Base-by-base conservation (phyloP, 2,113 vertebrate genomes). In the Engraulis encrasicolus region DNA sequence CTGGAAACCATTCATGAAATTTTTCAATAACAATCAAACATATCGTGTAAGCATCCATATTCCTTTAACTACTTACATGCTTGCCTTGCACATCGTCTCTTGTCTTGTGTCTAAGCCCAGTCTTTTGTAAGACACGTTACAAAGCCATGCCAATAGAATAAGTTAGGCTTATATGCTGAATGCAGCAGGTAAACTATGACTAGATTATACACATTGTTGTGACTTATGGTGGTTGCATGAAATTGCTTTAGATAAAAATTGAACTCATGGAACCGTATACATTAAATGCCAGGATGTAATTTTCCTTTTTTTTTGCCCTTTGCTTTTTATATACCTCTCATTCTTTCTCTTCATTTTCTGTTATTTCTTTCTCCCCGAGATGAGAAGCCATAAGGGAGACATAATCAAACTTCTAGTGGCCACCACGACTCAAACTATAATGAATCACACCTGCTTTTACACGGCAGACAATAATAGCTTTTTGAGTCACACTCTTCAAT, bases 391-490 rank as follows among this genome's bases (percentile, higher is more conserved):
- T 34, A 34, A 74, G 66, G 31, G 23, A n/a, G n/a, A 74, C 20
- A 58, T 27, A 34, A 27, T 74, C 11, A 74, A 34, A 74, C 66
- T 34, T 2, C 66, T 74, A 36, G 31, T 15, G 27, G 66, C 66
- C 31, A 36, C 66, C 31, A 31, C 1, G 1, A 34, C 71, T 83
- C 81, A n/a, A n/a, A n/a, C 87, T 89, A 82, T 89, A 93, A 94
- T 93, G 83, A 85, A 93, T 89, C 89, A 87, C 87, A 86, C 89
- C 87, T 85, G 89, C 89, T 91, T 92, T 92, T 92, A 92, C 91
- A 84, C 86, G 54, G 58, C 83, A 14, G 45, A 84, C 86, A 87
- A 82, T 93, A 94, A 95, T 94, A 88, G 91, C 86, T 91, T 87
- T 58, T 74, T 12, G 74, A 88, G 86, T 84, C 84, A 88, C 85